These are phyloP conservation scores for Morpho achilles DNA, from an alignment of 2,888 invertebrate genomes.

Conservation along the genomic window DNA sequence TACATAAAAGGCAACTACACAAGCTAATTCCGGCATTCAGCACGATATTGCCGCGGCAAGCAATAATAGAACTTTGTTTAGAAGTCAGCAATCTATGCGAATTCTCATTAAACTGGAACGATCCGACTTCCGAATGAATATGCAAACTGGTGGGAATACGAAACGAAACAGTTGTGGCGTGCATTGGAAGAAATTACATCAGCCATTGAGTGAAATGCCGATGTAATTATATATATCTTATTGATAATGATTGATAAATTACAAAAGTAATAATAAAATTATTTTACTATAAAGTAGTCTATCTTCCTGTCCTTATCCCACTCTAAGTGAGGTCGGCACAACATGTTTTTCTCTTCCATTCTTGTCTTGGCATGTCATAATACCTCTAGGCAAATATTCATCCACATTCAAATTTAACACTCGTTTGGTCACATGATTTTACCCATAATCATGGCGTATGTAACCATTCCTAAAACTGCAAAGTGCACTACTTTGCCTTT, in stretches of 20 bases:
- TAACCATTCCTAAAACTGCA: neutral
- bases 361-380: no score
- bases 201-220: neutral
- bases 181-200: conserved; percentile 6
- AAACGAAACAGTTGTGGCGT: conserved; percentile 12
- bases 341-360: no score
- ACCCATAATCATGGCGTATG: no score
- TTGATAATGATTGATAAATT: no score
- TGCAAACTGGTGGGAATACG: conserved; percentile 23
- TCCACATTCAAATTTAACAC: no score
- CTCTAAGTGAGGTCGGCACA: no score
- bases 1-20: neutral
- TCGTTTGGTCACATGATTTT: no score
- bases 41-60: conserved; percentile 8
- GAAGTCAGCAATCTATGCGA: conserved; percentile 28
- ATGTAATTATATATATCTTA: no score
- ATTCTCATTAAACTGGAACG: conserved; percentile 27
- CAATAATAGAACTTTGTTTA: conserved; percentile 16
- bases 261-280: no score
- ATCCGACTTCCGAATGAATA: conserved; percentile 26
- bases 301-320: no score
- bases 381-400: no score
- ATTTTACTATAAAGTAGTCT: no score
- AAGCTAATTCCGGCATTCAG: conserved; percentile 6
- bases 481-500: neutral